Percentiles rank a stretch among this genome's conserved stretches.
Evolutionary conservation across 2,113 vertebrate genomes (phyloP).

Genomic region (Hirundichthys speculiger): DNA sequence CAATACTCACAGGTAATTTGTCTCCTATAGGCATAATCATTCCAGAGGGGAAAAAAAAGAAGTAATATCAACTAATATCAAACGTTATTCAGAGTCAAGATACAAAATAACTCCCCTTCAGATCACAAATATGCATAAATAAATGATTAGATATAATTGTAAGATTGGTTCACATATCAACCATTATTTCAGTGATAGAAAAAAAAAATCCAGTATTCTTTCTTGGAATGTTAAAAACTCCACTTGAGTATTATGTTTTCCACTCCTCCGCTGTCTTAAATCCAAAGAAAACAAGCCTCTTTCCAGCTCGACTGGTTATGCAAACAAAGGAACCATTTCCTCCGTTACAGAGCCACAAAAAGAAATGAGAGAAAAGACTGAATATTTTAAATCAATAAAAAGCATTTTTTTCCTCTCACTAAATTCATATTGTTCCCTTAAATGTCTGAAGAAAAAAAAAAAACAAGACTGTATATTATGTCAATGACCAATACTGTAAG

Average conservation of each 20-base stretch:
- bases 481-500: constrained; percentile 54
- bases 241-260: constrained; percentile 24
- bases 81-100: constrained; percentile 51
- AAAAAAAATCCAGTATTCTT: constrained; percentile 65
- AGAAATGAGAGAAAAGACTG: not conserved
- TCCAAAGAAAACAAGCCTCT: constrained; percentile 60
- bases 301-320: constrained; percentile 54
- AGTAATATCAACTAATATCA: constrained; percentile 32
- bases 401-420: constrained; percentile 26
- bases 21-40: constrained; percentile 10
- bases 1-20: not conserved
- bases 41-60: constrained; percentile 19
- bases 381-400: constrained; percentile 4
- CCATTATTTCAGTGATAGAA: constrained; percentile 37
- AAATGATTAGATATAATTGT: constrained; percentile 44
- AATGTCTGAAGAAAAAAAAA: not conserved
- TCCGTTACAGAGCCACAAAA: not conserved
- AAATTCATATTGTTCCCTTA: constrained; percentile 30
- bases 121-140: constrained; percentile 68
- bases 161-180: constrained; percentile 49
- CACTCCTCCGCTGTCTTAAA: constrained; percentile 1
- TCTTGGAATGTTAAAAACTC: constrained; percentile 73
- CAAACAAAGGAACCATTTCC: constrained; percentile 56
- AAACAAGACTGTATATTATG: not conserved
- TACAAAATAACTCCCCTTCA: constrained; percentile 48